A percentile compares a stretch with the other conserved stretches of the same genome.
Evolutionary conservation across 2,797 vertebrate species (phyloP).

Genomic region (Melanogrammus aeglefinus): DNA sequence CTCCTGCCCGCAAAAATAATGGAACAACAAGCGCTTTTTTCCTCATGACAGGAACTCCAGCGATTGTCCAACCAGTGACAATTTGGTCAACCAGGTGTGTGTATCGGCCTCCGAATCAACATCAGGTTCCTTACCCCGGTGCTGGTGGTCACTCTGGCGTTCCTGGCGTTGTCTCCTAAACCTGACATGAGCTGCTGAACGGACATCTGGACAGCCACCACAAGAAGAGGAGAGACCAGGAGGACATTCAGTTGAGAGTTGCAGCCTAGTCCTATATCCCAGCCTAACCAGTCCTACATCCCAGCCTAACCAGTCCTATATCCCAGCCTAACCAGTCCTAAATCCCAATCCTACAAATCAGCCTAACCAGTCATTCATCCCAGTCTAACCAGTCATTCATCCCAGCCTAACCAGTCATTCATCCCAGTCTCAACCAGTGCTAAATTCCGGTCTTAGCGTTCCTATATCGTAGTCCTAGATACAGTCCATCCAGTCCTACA

Average conservation of each 20-base stretch:
- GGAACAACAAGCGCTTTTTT: no score
- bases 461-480: background rate
- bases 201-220: constrained; percentile 67
- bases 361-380: background rate
- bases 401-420: background rate
- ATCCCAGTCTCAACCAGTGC: background rate
- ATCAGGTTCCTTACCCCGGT: constrained; percentile 69
- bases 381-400: background rate
- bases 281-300: background rate
- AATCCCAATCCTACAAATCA: background rate
- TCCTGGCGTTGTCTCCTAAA: constrained; percentile 73
- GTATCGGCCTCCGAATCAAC: no score
- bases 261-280: background rate
- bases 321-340: no score
- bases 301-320: background rate
- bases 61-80: no score
- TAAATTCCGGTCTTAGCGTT: background rate
- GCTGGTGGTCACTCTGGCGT: constrained; percentile 75
- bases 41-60: no score
- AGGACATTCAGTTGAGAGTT: background rate
- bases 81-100: no score
- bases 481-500: background rate
- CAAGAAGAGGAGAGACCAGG: background rate
- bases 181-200: constrained; percentile 80
- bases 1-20: no score